Base-by-base conservation (phyloP, 2,888 invertebrate genomes). In the Cantharis rufa region DNA sequence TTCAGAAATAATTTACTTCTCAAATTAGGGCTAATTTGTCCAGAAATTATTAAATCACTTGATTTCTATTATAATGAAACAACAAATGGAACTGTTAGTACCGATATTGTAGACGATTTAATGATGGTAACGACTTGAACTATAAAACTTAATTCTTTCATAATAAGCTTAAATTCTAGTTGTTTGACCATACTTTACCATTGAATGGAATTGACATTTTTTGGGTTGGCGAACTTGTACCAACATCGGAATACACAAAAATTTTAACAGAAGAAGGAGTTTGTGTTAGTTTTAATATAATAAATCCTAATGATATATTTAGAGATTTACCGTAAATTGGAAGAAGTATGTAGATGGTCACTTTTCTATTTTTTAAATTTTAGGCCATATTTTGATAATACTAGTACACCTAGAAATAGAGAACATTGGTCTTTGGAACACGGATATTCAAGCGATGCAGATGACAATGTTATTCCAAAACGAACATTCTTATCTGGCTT, bases 391-490 rank as follows among this genome's bases (percentile, higher is more conserved):
- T 48, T 48, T 48, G 48, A n/a, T 0, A 48, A 48, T 48, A 48
- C 2, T 5, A 48, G n/a, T 48, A n/a, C 5, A n/a, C n/a, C 48
- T n/a, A n/a, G 5, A 13, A n/a, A 48, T 7, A 21, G 1, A n/a
- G 5, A 21, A 1, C 64, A 66, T 21, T 66, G 64, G 64, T 15
- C 64, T 66, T 66, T 66, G 24, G 21, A 21, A 2, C 11, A 16
- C 1, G 64, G 64, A 66, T 66, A 21, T 66, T 21, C 64, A 13
- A 9, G 2, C 0, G 21, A 66, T 10, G 64, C 18, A 13, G 18
- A n/a, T 66, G 16, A 21, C 13, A 21, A 92, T 69, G 91, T 92
- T 0, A 94, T 92, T 86, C 94, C 94, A 0, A 89, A 90, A 81
- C 89, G 94, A 82, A 93, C 93, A 4, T 87, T 91, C 62, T 7